Percentiles rank a stretch among this genome's conserved stretches.
phyloP scores from a whole-genome alignment of 2,888 invertebrate genomes.

The Diarsia rubi region DNA sequence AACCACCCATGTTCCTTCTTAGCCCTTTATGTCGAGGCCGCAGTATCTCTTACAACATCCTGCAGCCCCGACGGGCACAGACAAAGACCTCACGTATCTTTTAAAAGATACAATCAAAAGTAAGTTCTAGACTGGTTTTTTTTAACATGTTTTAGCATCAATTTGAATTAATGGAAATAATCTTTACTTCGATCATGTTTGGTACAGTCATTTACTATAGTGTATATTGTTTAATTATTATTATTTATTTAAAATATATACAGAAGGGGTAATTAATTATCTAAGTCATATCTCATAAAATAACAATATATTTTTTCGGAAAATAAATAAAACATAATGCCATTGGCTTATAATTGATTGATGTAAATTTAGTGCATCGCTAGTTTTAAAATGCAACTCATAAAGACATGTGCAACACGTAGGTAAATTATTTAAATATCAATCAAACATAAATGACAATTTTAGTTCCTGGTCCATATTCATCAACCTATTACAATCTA shows the following conservation, averaged over 20 bases:
- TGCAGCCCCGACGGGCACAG: too few species aligned
- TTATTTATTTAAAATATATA: background rate
- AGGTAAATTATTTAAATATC: background rate
- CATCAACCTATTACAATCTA: background rate
- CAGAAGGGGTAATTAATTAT: background rate
- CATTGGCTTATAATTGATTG: background rate
- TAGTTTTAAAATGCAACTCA: background rate
- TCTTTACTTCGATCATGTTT: background rate
- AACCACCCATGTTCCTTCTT: too few species aligned
- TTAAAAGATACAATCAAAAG: background rate
- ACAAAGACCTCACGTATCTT: too few species aligned
- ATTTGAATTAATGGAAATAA: background rate
- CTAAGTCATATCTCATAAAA: background rate
- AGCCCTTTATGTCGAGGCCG: too few species aligned
- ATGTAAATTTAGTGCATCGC: background rate
- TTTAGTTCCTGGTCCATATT: constrained; percentile 13
- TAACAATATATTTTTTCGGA: background rate
- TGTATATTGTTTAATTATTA: background rate
- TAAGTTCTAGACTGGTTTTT: background rate
- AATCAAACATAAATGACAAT: background rate
- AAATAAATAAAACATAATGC: background rate
- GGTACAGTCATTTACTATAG: background rate
- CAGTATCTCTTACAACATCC: too few species aligned
- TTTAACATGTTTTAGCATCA: background rate
- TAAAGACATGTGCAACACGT: background rate